Conservation (phyloP, 2,888 invertebrate species). For the Watsonalla cultraria region DNA sequence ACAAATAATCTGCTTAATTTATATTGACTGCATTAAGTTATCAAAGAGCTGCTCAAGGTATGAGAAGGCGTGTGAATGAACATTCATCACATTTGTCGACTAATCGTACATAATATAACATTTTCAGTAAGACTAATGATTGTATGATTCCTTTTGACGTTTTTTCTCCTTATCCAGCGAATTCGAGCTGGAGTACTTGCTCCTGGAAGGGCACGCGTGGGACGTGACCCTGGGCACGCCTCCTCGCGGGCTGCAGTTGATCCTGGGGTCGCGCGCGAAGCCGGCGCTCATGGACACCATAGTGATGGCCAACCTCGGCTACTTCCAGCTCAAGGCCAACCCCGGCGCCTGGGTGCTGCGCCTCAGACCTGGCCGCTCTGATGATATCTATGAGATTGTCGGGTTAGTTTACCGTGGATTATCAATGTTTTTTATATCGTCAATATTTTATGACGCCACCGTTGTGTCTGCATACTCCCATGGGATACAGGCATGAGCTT, state of each 20-base stretch:
- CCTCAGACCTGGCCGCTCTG: slow-evolving; percentile 94
- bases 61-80: too few relatives aligned
- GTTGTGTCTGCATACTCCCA: too few relatives aligned
- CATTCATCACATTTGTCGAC: too few relatives aligned
- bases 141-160: neutral
- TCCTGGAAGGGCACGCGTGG: slow-evolving; percentile 97
- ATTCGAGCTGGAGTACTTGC: slow-evolving; percentile 95
- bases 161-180: slow-evolving; percentile 79
- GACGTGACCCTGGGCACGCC: slow-evolving; percentile 94
- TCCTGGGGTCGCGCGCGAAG: slow-evolving; percentile 89
- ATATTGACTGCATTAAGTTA: too few relatives aligned
- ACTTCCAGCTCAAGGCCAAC: slow-evolving; percentile 96
- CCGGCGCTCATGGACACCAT: slow-evolving; percentile 95
- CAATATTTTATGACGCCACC: too few relatives aligned
- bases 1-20: too few relatives aligned
- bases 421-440: neutral
- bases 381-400: slow-evolving; percentile 95
- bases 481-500: too few relatives aligned
- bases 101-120: too few relatives aligned
- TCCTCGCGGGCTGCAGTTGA: slow-evolving; percentile 97
- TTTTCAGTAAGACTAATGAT: too few relatives aligned
- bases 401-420: slow-evolving; percentile 62
- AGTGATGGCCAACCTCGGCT: slow-evolving; percentile 99
- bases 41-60: too few relatives aligned
- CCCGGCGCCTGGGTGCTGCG: slow-evolving; percentile 97